Evolutionary conservation across 37 sponge, comb jelly and placozoan species (phyloP), one percentile per base, ranked within the genome.

Genomic region (Mnemiopsis leidyi): DNA sequence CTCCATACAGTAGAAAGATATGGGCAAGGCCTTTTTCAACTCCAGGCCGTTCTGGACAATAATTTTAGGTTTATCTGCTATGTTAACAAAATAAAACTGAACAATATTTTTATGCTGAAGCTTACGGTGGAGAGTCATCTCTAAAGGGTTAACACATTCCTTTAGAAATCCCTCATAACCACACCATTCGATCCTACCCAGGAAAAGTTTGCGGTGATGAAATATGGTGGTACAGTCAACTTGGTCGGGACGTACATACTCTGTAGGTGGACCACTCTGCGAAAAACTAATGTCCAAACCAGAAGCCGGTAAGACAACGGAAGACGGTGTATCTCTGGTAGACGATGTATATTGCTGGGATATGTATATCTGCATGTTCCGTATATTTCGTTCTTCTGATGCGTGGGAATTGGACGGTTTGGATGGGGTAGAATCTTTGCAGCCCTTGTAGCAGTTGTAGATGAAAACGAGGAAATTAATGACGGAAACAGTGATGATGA

Each of bases 1-100:
- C 90, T 85, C 90, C 90, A 85, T 85, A 33, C 90, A 85, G 90
- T 85, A 85, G 90, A 85, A 85, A 2, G 61, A 40, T 28, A 40
- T 21, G 23, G 90, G 90, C 35, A 77, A 36, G 2, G 30, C 36
- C 32, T 32, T 9, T 0, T 32, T 32, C 9, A 26, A 33, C 35
- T 77, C 36, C 79, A 77, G 20, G 0, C 79, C 79, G 0, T 35
- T 28, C 3, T 35, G n/a, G 29, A 85, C 38, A 0, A 40, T 36
- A 33, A 85, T 39, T 20, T 33, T 21, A 33, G 90, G 90, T 18
- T 39, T 85, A 37, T 85, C 61, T 18, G 23, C 90, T 28, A 85
- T 85, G 40, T 85, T 85, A 21, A 28, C 24, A 39, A 39, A 85
- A 29, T 40, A 40, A 39, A 40, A 85, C 40, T 40, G 0, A 21